Conservation (phyloP, 2,797 vertebrate species). For the Helicolenus hilgendorfi region DNA sequence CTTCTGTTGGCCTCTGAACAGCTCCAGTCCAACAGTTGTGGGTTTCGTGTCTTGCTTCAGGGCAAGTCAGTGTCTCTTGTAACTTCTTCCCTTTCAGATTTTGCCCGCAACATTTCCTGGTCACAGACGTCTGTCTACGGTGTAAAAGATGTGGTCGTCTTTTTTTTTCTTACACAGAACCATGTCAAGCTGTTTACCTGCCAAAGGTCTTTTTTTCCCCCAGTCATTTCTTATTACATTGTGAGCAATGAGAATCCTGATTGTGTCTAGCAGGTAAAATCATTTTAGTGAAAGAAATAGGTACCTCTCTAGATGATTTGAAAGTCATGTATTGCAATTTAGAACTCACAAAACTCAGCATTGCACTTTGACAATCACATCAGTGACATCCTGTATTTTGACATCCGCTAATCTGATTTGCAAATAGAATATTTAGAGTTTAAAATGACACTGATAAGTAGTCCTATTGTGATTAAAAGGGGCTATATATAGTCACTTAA, state of each 20-base stretch:
- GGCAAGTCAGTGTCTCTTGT: slow-evolving; percentile 21
- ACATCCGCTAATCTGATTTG: background rate
- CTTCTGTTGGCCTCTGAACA: background rate
- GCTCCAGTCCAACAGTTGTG: background rate
- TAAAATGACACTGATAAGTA: background rate
- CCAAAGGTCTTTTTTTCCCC: background rate
- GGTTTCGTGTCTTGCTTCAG: slow-evolving; percentile 20
- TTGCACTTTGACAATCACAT: background rate
- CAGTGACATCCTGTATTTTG: background rate
- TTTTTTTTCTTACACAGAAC: background rate
- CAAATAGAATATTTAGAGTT: background rate
- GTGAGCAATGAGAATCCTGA: background rate
- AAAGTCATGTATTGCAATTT: background rate
- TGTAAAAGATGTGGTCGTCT: slow-evolving; percentile 7
- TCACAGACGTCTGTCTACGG: background rate
- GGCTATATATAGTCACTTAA: background rate
- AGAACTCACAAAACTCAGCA: background rate
- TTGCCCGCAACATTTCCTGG: slow-evolving; percentile 4
- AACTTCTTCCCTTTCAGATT: slow-evolving; percentile 10
- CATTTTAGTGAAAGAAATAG: background rate
- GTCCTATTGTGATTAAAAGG: background rate
- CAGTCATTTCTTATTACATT: background rate
- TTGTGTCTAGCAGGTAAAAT: background rate
- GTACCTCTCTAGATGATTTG: background rate
- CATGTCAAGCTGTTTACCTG: background rate